These are phyloP conservation scores for Neodon shergylaensis DNA, from an alignment of 2,113 vertebrate genomes.

Conservation along the genomic window DNA sequence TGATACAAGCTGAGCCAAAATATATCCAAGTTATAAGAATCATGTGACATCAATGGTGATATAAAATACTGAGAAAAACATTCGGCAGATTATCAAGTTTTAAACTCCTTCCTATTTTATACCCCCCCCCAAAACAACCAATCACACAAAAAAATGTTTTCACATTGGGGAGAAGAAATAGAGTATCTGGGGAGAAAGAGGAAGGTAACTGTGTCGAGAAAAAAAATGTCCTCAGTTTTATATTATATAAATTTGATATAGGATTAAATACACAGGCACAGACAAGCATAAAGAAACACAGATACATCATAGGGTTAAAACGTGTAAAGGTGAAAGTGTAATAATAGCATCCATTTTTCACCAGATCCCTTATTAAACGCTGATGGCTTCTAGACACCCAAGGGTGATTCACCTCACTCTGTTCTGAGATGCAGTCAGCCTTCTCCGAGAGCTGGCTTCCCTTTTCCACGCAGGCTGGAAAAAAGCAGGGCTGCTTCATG, in stretches of 20 bases:
- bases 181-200: neutral
- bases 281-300: neutral
- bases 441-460: slow-evolving; percentile 49
- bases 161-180: neutral
- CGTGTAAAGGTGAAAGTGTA: neutral
- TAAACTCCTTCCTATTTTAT: neutral
- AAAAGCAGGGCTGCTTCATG: slow-evolving; percentile 61
- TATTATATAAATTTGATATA: neutral
- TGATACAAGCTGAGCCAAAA: neutral
- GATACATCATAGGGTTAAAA: neutral
- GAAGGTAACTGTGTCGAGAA: neutral
- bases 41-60: neutral
- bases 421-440: neutral
- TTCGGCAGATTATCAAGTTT: neutral
- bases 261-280: neutral
- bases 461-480: slow-evolving; percentile 32
- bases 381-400: neutral
- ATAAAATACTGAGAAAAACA: slow-evolving; percentile 1
- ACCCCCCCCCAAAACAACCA: neutral
- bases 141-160: neutral
- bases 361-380: neutral
- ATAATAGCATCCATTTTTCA: neutral
- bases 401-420: neutral
- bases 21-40: neutral
- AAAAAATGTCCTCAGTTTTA: neutral